These are phyloP conservation scores for Lamellibrachia luymesi DNA, from an alignment of 1,140 invertebrate genomes.

Conservation along the genomic window DNA sequence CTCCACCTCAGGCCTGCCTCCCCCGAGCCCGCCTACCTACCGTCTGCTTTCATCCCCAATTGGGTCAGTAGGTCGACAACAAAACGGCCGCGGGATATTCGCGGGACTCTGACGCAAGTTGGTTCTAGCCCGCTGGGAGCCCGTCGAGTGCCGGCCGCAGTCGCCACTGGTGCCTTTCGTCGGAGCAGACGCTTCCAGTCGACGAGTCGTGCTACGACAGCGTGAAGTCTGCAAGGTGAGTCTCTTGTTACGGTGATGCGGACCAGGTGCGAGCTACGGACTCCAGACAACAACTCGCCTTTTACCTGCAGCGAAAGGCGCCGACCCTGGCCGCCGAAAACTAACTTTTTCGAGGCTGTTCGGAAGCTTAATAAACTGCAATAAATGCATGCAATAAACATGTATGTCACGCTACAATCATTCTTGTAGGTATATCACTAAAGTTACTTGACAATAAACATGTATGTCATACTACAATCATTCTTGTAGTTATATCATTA, in stretches of 20 bases:
- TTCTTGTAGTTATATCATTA: too few relatives aligned
- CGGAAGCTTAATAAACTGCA: too few relatives aligned
- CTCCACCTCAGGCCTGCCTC: too few relatives aligned
- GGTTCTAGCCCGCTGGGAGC: background rate
- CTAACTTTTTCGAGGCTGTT: too few relatives aligned
- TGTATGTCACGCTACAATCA: too few relatives aligned
- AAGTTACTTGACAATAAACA: too few relatives aligned
- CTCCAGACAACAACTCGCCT: too few relatives aligned
- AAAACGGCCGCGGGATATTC: background rate
- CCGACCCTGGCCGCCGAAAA: too few relatives aligned
- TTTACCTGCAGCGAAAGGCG: too few relatives aligned
- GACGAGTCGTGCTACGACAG: background rate
- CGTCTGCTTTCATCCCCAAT: background rate
- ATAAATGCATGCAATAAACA: too few relatives aligned
- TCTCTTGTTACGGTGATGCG: background rate
- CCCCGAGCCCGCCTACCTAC: background rate
- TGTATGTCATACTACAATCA: too few relatives aligned
- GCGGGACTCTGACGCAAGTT: background rate
- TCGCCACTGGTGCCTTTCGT: background rate
- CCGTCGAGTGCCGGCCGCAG: background rate
- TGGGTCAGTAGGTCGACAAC: background rate
- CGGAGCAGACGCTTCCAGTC: background rate
- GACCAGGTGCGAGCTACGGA: background rate
- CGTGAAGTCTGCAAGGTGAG: background rate
- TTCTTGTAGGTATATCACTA: too few relatives aligned